Evolutionary conservation across 1,140 invertebrate genomes (phyloP), one percentile per base, ranked within the genome.

Genomic region (Homalodisca vitripennis): DNA sequence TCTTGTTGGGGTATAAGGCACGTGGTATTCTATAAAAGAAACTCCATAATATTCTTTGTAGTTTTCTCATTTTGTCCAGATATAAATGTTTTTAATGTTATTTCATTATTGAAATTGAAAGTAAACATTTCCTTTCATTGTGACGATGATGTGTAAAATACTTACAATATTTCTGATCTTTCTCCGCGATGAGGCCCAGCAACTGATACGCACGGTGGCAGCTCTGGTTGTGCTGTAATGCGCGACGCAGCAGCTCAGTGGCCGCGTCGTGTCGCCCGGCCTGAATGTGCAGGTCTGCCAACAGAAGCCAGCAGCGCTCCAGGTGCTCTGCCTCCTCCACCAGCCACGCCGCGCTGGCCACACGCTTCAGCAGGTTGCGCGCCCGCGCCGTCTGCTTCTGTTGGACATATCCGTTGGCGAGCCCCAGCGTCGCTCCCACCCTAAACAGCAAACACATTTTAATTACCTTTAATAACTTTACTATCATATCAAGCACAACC

Each of bases 291-390:
- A 95, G 91, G 71, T 98, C 95, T 0, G 94, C 92, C 20, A 98
- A 81, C 2, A 98, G 81, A 3, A 99, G 77, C 97, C 97, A 99
- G 78, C 93, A 94, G 70, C 90, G 88, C 81, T 99, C 97, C 46
- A 99, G 82, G 78, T 98, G 97, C 76, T 98, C 95, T 0, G 95
- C 95, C 75, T 98, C 95, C 79, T 95, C 93, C 71, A 95, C 92
- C 13, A 88, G 95, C 97, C 97, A 99, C 0, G 83, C 81, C 67
- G 89, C 88, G 75, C 95, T 95, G 2, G 89, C 87, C 17, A 98
- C 87, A 32, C 94, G 83, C 80, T 98, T 99, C 46, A 99, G 79
- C 73, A 97, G 92, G 79, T 95, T 97, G 70, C 95, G 88, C 0
- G 96, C 95, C 66, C 94, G 82, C 48, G 93, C 94, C 0, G 87